A percentile compares a stretch with the other conserved stretches of the same genome.
phyloP scores from a whole-genome alignment of 1,140 invertebrate species.

The Tetramorium alpestre region DNA sequence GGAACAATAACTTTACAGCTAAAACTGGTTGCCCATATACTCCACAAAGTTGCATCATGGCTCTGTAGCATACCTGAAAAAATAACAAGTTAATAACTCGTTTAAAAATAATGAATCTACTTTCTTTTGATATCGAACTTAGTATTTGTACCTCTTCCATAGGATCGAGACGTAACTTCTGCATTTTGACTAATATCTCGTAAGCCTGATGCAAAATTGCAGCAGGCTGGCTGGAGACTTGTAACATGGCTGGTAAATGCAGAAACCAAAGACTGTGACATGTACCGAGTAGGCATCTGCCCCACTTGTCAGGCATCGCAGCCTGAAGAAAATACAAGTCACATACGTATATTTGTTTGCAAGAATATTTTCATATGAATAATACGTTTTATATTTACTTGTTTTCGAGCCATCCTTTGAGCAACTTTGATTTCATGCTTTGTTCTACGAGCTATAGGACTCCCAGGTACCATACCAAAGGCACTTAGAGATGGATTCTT shows the following conservation, averaged over 20 bases:
- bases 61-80: constrained; percentile 96
- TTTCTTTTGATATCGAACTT: neutral
- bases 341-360: neutral
- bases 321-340: constrained; percentile 74
- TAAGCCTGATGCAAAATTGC: constrained; percentile 94
- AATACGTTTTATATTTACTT: constrained; percentile 79
- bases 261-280: constrained; percentile 99
- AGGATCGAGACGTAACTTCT: constrained; percentile 90
- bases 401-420: constrained; percentile 94
- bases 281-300: constrained; percentile 94
- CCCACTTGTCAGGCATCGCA: constrained; percentile 93
- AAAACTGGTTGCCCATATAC: constrained; percentile 96
- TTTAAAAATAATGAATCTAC: constrained; percentile 2
- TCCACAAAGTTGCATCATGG: constrained; percentile 99
- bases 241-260: constrained; percentile 89
- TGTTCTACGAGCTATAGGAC: constrained; percentile 96
- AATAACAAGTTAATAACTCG: constrained; percentile 6
- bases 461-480: constrained; percentile 89
- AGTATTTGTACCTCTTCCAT: constrained; percentile 93
- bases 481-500: constrained; percentile 82
- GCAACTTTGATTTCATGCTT: constrained; percentile 97
- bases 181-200: constrained; percentile 94
- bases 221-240: constrained; percentile 88
- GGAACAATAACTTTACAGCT: constrained; percentile 97
- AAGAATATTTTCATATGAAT: neutral